These are phyloP conservation scores for Watsonalla cultraria DNA, from an alignment of 2,888 invertebrate species.

Conservation along the genomic window DNA sequence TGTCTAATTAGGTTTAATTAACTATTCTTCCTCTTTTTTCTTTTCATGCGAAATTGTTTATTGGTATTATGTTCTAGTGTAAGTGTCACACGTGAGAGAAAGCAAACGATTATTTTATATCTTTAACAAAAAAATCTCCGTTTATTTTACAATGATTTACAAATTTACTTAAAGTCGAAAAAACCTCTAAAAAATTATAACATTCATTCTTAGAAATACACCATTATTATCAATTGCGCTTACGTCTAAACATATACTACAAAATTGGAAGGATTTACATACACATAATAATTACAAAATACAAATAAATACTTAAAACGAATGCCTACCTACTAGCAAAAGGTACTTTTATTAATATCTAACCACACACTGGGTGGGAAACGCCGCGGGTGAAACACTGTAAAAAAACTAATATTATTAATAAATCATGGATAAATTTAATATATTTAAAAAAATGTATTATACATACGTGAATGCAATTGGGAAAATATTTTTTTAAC, in stretches of 20 bases:
- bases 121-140: conserved; percentile 74
- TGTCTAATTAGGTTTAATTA: background rate
- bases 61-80: background rate
- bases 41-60: background rate
- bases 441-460: background rate
- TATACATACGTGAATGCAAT: no score
- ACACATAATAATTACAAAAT: conserved; percentile 52
- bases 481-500: background rate
- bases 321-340: conserved; percentile 57
- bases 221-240: conserved; percentile 36
- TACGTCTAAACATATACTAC: background rate
- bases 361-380: conserved; percentile 47
- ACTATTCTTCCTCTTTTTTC: background rate
- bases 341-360: conserved; percentile 72
- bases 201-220: conserved; percentile 60
- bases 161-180: conserved; percentile 56
- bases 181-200: conserved; percentile 66
- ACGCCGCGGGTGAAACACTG: conserved; percentile 59
- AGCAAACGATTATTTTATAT: conserved; percentile 27
- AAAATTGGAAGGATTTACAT: conserved; percentile 51
- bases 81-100: background rate
- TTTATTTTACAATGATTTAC: conserved; percentile 79
- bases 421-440: background rate
- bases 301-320: conserved; percentile 75
- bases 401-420: background rate